These are phyloP conservation scores for Polymixis flavicincta DNA, from an alignment of 2,888 invertebrate genomes.

Conservation along the genomic window DNA sequence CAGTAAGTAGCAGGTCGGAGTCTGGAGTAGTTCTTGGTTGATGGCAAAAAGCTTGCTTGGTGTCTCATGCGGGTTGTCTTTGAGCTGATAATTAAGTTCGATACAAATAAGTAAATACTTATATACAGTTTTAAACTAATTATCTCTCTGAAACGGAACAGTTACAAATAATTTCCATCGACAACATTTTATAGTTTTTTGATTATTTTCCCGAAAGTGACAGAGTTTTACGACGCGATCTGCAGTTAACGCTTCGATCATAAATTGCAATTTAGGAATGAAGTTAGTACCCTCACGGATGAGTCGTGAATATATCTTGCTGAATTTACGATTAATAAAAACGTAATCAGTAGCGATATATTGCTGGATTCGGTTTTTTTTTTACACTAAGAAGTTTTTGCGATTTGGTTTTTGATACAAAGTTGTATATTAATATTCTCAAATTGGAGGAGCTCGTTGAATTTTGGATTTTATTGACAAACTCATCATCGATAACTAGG, in stretches of 20 bases:
- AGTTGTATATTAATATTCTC: constrained; percentile 22
- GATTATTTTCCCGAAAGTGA: constrained; percentile 63
- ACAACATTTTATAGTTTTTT: constrained; percentile 60
- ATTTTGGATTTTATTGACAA: background rate
- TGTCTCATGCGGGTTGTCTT: background rate
- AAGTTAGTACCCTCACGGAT: constrained; percentile 56
- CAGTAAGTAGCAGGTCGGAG: too few species aligned
- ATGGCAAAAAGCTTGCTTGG: too few species aligned
- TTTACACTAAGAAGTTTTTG: background rate
- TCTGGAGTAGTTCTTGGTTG: too few species aligned
- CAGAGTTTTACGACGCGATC: constrained; percentile 61
- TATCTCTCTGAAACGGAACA: constrained; percentile 25
- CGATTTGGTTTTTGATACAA: constrained; percentile 22
- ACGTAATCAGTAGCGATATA: constrained; percentile 63
- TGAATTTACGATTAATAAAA: constrained; percentile 70
- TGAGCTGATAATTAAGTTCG: background rate
- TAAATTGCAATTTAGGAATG: constrained; percentile 75
- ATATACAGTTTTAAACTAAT: constrained; percentile 30
- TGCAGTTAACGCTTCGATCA: constrained; percentile 59
- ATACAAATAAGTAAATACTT: background rate
- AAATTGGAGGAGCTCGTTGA: background rate
- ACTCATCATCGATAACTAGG: too few species aligned
- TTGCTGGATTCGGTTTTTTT: constrained; percentile 17
- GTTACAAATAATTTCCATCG: constrained; percentile 44
- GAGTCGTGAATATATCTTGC: constrained; percentile 66